A percentile compares a stretch with the other conserved stretches of the same genome.
These are phyloP conservation scores for Stenurella melanura DNA, from an alignment of 2,888 invertebrate species.

Conservation along the genomic window DNA sequence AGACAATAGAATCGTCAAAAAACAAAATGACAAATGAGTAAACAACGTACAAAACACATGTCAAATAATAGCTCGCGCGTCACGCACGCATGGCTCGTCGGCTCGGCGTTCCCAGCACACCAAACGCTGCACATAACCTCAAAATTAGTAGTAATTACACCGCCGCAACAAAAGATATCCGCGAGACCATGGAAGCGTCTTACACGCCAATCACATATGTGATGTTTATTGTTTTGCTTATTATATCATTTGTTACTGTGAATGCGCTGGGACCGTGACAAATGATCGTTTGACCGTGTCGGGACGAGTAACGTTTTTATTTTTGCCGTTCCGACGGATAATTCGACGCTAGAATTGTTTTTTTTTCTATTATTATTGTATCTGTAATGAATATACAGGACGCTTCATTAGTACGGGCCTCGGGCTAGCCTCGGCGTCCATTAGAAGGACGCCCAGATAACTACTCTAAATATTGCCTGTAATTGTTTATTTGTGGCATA, in stretches of 20 bases:
- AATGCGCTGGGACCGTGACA: slow-evolving; percentile 45
- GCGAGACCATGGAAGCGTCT: slow-evolving; percentile 53
- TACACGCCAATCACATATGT: slow-evolving; percentile 56
- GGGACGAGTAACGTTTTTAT: slow-evolving; percentile 18
- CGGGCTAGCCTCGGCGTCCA: no score
- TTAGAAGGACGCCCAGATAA: no score
- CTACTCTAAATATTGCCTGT: no score
- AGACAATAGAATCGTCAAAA: slow-evolving; percentile 35
- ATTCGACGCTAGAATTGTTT: not conserved
- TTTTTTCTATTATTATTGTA: not conserved
- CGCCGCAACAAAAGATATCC: slow-evolving; percentile 52
- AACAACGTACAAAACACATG: slow-evolving; percentile 54
- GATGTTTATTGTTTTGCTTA: slow-evolving; percentile 50
- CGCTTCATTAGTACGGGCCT: no score
- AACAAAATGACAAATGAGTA: slow-evolving; percentile 48
- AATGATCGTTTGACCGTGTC: slow-evolving; percentile 40
- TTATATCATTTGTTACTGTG: slow-evolving; percentile 52
- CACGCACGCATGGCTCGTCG: slow-evolving; percentile 52
- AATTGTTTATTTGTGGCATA: no score
- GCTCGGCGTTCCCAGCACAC: slow-evolving; percentile 50
- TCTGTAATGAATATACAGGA: no score
- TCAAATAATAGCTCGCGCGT: slow-evolving; percentile 53
- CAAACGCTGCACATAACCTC: slow-evolving; percentile 53
- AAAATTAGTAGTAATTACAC: slow-evolving; percentile 55
- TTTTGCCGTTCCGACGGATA: not conserved